These are phyloP conservation scores for Hycleus phaleratus DNA, from an alignment of 1,140 invertebrate species.

Conservation along the genomic window DNA sequence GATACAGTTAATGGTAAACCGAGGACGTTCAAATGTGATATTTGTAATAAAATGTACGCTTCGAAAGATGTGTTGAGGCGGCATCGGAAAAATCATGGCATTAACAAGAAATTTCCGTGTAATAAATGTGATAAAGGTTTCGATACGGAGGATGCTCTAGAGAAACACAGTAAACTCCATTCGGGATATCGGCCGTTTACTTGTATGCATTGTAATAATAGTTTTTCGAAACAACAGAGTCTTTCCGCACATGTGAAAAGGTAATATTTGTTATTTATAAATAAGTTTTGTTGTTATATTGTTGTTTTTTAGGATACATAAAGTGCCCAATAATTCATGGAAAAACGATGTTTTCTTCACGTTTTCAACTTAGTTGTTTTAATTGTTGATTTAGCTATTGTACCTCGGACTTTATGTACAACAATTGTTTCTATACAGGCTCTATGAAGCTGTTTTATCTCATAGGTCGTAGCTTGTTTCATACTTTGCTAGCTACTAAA, in stretches of 20 bases:
- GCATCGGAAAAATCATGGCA: conserved; percentile 30
- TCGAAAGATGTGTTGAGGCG: conserved; percentile 33
- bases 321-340: background rate
- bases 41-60: conserved; percentile 33
- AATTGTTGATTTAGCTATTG: no score
- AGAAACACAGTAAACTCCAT: conserved; percentile 66
- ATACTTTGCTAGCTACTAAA: no score
- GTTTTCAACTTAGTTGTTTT: no score
- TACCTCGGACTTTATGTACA: no score
- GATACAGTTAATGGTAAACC: conserved; percentile 1
- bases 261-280: conserved; percentile 21
- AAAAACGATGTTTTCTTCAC: no score
- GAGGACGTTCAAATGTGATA: conserved; percentile 27
- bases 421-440: no score
- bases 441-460: no score
- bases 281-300: background rate
- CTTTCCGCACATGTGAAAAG: conserved; percentile 35
- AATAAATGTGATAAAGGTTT: conserved; percentile 48
- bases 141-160: conserved; percentile 48
- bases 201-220: conserved; percentile 49
- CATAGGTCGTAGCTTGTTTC: no score
- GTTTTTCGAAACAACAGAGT: conserved; percentile 28
- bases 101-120: conserved; percentile 37
- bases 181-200: conserved; percentile 57
- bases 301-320: conserved; percentile 1